Evolutionary conservation across 2,113 vertebrate genomes (phyloP).

Genomic region (Seriola dumerili): DNA sequence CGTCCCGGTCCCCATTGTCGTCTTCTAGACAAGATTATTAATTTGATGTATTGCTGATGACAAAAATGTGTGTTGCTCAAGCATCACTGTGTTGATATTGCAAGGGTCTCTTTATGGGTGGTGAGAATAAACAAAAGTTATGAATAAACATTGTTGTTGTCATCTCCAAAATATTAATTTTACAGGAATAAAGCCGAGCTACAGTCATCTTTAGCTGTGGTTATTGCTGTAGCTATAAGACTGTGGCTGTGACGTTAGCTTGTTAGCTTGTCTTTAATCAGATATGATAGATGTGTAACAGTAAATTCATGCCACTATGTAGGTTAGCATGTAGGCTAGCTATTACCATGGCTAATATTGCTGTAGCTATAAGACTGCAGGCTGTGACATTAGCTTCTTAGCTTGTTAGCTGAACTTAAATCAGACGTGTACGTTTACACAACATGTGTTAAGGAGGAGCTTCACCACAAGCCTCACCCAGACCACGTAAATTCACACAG

Average conservation of each 20-base stretch:
- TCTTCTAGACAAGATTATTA: slow-evolving; percentile 63
- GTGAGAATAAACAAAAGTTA: not conserved
- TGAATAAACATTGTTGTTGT: not conserved
- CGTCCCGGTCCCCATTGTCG: slow-evolving; percentile 55
- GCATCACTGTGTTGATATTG: slow-evolving; percentile 29
- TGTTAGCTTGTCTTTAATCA: not conserved
- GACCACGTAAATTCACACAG: too few relatives aligned
- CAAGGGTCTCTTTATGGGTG: not conserved
- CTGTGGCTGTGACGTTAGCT: not conserved
- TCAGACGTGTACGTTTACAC: too few relatives aligned
- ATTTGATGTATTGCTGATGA: slow-evolving; percentile 55
- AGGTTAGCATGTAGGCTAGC: too few relatives aligned
- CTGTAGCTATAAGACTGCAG: too few relatives aligned
- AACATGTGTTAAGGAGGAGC: too few relatives aligned
- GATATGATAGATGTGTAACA: too few relatives aligned
- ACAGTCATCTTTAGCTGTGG: not conserved
- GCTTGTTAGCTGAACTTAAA: too few relatives aligned
- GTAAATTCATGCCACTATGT: too few relatives aligned
- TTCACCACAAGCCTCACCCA: too few relatives aligned
- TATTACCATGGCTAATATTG: too few relatives aligned
- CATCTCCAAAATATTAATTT: not conserved
- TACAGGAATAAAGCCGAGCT: not conserved
- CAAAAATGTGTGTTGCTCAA: slow-evolving; percentile 59
- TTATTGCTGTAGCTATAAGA: not conserved
- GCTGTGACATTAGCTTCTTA: too few relatives aligned